Evolutionary conservation across 2,888 invertebrate species (phyloP).

Genomic region (Holacanthella duospinosa): DNA sequence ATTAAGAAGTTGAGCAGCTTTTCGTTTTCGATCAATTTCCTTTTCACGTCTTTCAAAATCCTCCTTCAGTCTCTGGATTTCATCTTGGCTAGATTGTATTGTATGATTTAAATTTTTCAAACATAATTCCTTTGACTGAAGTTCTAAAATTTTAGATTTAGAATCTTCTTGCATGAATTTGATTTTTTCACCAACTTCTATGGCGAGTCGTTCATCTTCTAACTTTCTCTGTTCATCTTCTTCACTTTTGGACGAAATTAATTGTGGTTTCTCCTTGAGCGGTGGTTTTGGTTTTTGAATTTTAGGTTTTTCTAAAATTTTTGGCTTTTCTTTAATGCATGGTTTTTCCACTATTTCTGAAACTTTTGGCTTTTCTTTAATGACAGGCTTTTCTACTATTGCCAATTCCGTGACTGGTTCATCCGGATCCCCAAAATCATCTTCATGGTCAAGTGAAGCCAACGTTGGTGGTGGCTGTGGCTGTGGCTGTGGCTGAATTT

Average conservation of each 20-base stretch:
- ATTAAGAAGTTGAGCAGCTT: constrained; percentile 27
- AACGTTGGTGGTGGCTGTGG: neutral
- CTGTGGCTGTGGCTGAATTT: neutral
- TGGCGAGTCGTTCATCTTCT: constrained; percentile 17
- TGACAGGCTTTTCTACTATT: neutral
- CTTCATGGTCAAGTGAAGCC: constrained; percentile 20
- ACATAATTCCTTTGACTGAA: constrained; percentile 21
- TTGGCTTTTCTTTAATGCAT: constrained; percentile 25
- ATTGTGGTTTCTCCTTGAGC: constrained; percentile 29
- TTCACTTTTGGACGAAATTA: constrained; percentile 10
- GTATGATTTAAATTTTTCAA: constrained; percentile 13
- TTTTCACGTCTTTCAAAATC: constrained; percentile 26
- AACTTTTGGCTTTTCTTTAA: neutral
- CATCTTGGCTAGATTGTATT: constrained; percentile 16
- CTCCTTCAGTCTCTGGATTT: constrained; percentile 15
- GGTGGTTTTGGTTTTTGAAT: constrained; percentile 26
- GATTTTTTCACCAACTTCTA: constrained; percentile 17
- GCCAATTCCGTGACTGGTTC: constrained; percentile 12
- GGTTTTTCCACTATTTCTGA: constrained; percentile 15
- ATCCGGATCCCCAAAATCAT: constrained; percentile 35
- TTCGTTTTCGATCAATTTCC: constrained; percentile 22
- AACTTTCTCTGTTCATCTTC: constrained; percentile 2
- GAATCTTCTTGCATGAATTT: constrained; percentile 28
- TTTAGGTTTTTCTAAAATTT: constrained; percentile 21
- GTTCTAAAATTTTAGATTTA: constrained; percentile 17